A percentile compares a stretch with the other conserved stretches of the same genome.
These are phyloP conservation scores for Tigriopus californicus DNA, from an alignment of 2,888 invertebrate species.

Conservation along the genomic window DNA sequence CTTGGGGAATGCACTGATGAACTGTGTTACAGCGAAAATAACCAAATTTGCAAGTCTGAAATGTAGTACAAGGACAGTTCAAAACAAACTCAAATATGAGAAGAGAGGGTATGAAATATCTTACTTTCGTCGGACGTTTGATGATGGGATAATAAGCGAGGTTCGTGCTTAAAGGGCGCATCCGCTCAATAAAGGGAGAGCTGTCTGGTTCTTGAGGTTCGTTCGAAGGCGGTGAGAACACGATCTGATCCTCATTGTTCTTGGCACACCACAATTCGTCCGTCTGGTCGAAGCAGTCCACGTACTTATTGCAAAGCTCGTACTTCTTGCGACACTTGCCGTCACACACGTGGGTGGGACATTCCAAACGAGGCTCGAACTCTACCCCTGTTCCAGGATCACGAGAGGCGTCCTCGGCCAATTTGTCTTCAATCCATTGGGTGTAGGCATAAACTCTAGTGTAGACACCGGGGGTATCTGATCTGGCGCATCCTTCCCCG, in stretches of 20 bases:
- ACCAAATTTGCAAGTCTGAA: neutral
- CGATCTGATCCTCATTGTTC: too few species aligned
- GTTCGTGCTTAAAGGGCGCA: too few species aligned
- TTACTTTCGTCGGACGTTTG: too few species aligned
- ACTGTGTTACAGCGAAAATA: neutral
- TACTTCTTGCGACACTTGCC: neutral
- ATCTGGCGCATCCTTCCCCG: conserved; percentile 63
- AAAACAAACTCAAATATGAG: too few species aligned
- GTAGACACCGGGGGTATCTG: conserved; percentile 60
- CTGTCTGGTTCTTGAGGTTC: too few species aligned
- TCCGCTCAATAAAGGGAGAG: too few species aligned
- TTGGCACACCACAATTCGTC: neutral
- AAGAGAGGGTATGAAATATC: too few species aligned
- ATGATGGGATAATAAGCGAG: too few species aligned
- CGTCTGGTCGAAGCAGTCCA: neutral
- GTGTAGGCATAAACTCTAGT: conserved; percentile 39
- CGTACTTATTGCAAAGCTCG: neutral
- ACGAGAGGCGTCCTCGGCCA: neutral
- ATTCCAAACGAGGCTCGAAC: neutral
- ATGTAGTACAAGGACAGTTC: too few species aligned
- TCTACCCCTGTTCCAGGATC: neutral
- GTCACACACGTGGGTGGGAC: conserved; percentile 8
- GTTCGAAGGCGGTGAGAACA: too few species aligned
- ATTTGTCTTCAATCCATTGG: conserved; percentile 19
- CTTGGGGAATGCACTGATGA: neutral